A percentile compares a stretch with the other conserved stretches of the same genome.
Conservation (phyloP, 2,797 vertebrate species). For the Notolepis coatsorum region DNA sequence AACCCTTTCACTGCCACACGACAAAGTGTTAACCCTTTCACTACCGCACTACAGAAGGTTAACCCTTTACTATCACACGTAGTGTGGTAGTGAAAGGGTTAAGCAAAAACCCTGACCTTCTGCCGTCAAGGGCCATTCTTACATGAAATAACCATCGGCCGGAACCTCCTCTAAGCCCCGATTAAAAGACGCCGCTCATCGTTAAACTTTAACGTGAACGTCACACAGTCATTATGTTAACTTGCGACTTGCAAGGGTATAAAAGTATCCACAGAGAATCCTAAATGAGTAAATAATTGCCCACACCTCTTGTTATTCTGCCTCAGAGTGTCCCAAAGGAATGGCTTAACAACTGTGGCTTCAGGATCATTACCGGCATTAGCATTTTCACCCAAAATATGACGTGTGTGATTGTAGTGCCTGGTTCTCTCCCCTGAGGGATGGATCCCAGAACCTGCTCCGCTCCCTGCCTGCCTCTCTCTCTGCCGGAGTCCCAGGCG, state of each 20-base stretch:
- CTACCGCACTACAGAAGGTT: too few species aligned
- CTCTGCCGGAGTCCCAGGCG: conserved; percentile 49
- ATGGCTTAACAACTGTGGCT: conserved; percentile 34
- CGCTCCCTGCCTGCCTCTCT: conserved; percentile 50
- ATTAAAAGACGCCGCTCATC: conserved; percentile 4
- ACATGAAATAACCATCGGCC: neutral
- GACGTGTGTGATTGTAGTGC: conserved; percentile 56
- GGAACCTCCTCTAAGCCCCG: neutral
- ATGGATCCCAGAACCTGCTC: conserved; percentile 61
- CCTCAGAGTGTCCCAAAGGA: conserved; percentile 32
- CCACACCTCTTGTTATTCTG: neutral
- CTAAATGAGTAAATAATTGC: neutral
- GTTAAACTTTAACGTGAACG: conserved; percentile 13
- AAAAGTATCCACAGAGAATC: neutral
- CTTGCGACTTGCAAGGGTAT: neutral
- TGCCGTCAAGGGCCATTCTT: conserved; percentile 6
- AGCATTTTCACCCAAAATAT: conserved; percentile 22
- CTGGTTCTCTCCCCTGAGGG: conserved; percentile 54
- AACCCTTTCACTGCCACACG: too few species aligned
- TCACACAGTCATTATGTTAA: conserved; percentile 7
- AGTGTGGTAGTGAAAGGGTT: neutral
- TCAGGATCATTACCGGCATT: conserved; percentile 52
- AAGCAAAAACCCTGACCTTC: conserved; percentile 44
- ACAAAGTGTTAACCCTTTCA: too few species aligned
- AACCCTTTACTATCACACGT: too few species aligned